These are phyloP conservation scores for Aeoliscus strigatus DNA, from an alignment of 2,797 vertebrate genomes.

Conservation along the genomic window DNA sequence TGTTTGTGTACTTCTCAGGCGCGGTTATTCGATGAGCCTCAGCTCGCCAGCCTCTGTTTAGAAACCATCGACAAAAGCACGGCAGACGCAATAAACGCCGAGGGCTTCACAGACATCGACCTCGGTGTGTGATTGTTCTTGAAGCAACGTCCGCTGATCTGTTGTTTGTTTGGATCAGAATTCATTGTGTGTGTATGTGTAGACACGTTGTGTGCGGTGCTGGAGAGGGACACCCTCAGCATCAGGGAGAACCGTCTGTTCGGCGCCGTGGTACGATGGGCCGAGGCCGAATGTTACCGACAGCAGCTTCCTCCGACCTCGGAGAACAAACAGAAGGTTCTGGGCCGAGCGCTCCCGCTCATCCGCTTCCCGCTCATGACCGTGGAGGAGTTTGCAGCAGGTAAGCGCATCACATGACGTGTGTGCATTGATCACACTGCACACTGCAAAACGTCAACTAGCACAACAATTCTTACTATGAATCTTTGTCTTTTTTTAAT, in stretches of 20 bases:
- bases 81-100: constrained; percentile 89
- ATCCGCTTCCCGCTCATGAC: constrained; percentile 98
- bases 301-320: constrained; percentile 89
- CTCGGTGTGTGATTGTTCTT: constrained; percentile 73
- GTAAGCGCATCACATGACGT: constrained; percentile 56
- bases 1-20: constrained; percentile 72
- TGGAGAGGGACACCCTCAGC: constrained; percentile 93
- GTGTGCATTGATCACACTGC: no score
- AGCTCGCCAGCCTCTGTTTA: constrained; percentile 93
- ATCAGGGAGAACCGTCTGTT: constrained; percentile 95
- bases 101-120: constrained; percentile 97
- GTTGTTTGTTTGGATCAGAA: background rate
- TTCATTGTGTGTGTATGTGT: constrained; percentile 4
- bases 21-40: constrained; percentile 94
- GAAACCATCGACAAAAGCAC: constrained; percentile 99
- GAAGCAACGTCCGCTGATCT: background rate
- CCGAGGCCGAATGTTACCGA: constrained; percentile 90
- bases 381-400: constrained; percentile 97
- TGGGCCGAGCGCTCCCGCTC: constrained; percentile 90
- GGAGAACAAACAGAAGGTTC: constrained; percentile 90
- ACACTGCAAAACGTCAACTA: no score
- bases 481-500: no score
- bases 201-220: constrained; percentile 93
- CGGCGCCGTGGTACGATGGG: constrained; percentile 92
- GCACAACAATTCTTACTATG: no score